These are phyloP conservation scores for Caenorhabditis angaria DNA, from an alignment of 2,888 invertebrate genomes.

Conservation along the genomic window DNA sequence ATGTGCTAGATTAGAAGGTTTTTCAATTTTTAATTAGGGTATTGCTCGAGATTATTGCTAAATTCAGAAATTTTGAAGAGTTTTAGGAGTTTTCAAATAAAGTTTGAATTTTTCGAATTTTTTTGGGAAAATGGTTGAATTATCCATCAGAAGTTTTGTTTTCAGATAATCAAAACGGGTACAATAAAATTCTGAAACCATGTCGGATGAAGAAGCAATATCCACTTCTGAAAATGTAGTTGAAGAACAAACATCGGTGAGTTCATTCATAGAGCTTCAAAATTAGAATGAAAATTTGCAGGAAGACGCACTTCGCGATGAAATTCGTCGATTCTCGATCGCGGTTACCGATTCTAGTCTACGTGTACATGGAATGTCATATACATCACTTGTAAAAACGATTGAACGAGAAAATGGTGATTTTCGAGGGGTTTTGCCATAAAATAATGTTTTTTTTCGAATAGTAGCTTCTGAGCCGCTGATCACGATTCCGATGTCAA, in stretches of 20 bases:
- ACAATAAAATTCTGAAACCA: constrained; percentile 21
- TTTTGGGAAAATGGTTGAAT: not conserved
- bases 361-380: constrained; percentile 40
- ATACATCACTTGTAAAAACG: constrained; percentile 30
- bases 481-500: no score
- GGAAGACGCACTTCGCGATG: constrained; percentile 43
- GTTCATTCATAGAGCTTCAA: not conserved
- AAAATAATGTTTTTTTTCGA: not conserved
- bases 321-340: constrained; percentile 37
- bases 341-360: constrained; percentile 43
- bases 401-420: constrained; percentile 26
- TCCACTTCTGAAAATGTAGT: constrained; percentile 13
- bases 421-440: not conserved
- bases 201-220: constrained; percentile 28
- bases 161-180: constrained; percentile 40
- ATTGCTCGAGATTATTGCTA: no score
- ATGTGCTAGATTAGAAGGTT: not conserved
- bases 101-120: no score
- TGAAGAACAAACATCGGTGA: constrained; percentile 1
- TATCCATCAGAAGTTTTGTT: not conserved
- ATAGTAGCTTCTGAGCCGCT: no score
- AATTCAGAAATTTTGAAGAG: no score
- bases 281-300: constrained; percentile 6
- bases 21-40: not conserved
- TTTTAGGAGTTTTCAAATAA: no score